These are phyloP conservation scores for Physocephala rufipes DNA, from an alignment of 2,888 invertebrate species.

Conservation along the genomic window DNA sequence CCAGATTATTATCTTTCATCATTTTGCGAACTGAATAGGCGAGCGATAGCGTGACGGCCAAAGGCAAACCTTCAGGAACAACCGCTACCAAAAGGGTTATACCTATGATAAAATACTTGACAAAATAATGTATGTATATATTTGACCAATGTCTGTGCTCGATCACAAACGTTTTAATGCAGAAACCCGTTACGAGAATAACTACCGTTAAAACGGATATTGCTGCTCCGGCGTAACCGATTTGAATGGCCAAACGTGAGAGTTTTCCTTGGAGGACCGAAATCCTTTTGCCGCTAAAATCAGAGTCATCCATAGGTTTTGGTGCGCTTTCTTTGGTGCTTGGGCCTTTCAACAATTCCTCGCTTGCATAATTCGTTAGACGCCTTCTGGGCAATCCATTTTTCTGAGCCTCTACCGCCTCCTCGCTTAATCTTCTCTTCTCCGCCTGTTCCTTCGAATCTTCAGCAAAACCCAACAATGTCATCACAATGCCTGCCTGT, in stretches of 20 bases:
- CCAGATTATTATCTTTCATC: slow-evolving; percentile 99
- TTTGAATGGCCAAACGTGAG: slow-evolving; percentile 98
- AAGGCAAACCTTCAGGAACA: slow-evolving; percentile 97
- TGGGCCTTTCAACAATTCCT: neutral
- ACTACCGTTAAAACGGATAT: slow-evolving; percentile 97
- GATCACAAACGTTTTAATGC: slow-evolving; percentile 87
- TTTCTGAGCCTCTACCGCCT: slow-evolving; percentile 58
- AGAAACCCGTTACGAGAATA: slow-evolving; percentile 95
- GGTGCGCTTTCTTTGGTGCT: neutral
- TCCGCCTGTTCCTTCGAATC: slow-evolving; percentile 71
- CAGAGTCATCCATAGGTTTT: slow-evolving; percentile 21
- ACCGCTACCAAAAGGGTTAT: slow-evolving; percentile 99
- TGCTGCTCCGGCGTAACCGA: slow-evolving; percentile 98
- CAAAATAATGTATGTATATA: slow-evolving; percentile 88
- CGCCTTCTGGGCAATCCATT: slow-evolving; percentile 19
- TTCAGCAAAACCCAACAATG: slow-evolving; percentile 89
- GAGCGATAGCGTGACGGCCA: slow-evolving; percentile 97
- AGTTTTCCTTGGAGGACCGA: slow-evolving; percentile 98
- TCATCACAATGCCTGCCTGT: slow-evolving; percentile 97
- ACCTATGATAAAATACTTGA: slow-evolving; percentile 98
- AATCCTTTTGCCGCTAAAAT: slow-evolving; percentile 84
- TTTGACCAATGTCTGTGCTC: slow-evolving; percentile 79
- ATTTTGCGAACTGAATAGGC: slow-evolving; percentile 99
- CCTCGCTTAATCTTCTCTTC: neutral
- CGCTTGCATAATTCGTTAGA: slow-evolving; percentile 48